phyloP scores from a whole-genome alignment of 2,888 invertebrate species.

The Cryptocephalus primarius region DNA sequence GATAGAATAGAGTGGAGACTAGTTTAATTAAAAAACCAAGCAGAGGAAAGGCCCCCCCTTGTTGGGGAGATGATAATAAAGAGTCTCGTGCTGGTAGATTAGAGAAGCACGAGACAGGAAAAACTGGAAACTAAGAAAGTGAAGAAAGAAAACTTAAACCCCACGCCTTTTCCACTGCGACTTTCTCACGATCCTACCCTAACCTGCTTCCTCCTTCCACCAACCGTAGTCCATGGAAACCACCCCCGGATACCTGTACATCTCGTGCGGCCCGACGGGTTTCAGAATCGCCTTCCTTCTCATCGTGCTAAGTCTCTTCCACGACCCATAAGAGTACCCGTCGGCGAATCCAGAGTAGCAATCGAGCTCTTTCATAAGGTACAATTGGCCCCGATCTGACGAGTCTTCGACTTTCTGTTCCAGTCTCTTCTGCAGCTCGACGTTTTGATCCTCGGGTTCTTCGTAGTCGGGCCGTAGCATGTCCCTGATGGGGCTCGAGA shows the following conservation, averaged over 20 bases:
- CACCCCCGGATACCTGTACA: constrained; percentile 41
- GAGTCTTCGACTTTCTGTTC: constrained; percentile 19
- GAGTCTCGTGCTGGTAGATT: too few species aligned
- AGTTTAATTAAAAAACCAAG: too few species aligned
- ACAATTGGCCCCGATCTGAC: constrained; percentile 33
- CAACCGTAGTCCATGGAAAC: constrained; percentile 41
- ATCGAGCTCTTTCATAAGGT: constrained; percentile 39
- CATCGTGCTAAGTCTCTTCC: constrained; percentile 39
- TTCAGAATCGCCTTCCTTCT: constrained; percentile 43
- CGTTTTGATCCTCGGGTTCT: constrained; percentile 34
- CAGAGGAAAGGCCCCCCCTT: too few species aligned
- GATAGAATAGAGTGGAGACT: too few species aligned
- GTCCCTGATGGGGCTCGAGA: constrained; percentile 42
- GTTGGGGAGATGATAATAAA: too few species aligned
- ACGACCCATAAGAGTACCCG: constrained; percentile 45
- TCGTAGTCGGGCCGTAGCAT: constrained; percentile 37
- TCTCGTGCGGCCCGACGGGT: constrained; percentile 42
- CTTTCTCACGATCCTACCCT: background rate
- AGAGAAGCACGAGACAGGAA: too few species aligned
- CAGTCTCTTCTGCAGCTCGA: constrained; percentile 12
- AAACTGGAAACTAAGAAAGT: too few species aligned
- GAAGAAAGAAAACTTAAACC: too few species aligned
- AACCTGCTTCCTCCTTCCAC: constrained; percentile 39
- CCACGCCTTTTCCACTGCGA: too few species aligned
- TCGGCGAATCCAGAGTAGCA: constrained; percentile 42